A percentile compares a stretch with the other conserved stretches of the same genome.
These are phyloP conservation scores for Rhodeus uyekii DNA, from an alignment of 2,797 vertebrate species.

Conservation along the genomic window DNA sequence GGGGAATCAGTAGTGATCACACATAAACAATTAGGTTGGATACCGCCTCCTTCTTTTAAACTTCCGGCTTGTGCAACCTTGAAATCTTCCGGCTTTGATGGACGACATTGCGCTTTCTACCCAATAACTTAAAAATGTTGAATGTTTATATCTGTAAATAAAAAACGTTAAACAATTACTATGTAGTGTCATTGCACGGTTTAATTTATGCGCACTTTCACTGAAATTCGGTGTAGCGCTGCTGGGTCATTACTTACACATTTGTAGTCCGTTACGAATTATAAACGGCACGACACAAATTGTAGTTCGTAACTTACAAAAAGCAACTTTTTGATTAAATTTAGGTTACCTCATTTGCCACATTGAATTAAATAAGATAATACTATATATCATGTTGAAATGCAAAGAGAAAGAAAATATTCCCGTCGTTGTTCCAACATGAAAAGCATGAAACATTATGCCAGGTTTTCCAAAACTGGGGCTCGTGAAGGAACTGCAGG, in stretches of 20 bases:
- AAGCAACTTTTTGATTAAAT: background rate
- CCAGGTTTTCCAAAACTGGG: background rate
- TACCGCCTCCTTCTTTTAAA: slow-evolving; percentile 43
- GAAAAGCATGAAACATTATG: background rate
- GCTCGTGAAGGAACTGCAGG: background rate
- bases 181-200: no score
- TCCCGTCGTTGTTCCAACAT: background rate
- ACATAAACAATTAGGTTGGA: slow-evolving; percentile 57
- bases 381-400: background rate
- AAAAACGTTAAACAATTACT: background rate
- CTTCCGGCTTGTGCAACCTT: slow-evolving; percentile 39
- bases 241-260: no score
- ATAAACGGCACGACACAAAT: background rate
- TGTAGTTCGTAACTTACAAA: background rate
- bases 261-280: no score
- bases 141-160: background rate
- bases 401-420: background rate
- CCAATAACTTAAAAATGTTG: no score
- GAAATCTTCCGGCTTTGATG: background rate
- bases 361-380: background rate
- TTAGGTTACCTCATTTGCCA: background rate
- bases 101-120: no score
- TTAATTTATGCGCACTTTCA: background rate
- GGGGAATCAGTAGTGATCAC: slow-evolving; percentile 51
- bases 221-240: background rate